Percentiles rank a stretch among this genome's conserved stretches.
These are phyloP conservation scores for Heterohyrax brucei DNA, from an alignment of 2,797 vertebrate species.

Conservation along the genomic window DNA sequence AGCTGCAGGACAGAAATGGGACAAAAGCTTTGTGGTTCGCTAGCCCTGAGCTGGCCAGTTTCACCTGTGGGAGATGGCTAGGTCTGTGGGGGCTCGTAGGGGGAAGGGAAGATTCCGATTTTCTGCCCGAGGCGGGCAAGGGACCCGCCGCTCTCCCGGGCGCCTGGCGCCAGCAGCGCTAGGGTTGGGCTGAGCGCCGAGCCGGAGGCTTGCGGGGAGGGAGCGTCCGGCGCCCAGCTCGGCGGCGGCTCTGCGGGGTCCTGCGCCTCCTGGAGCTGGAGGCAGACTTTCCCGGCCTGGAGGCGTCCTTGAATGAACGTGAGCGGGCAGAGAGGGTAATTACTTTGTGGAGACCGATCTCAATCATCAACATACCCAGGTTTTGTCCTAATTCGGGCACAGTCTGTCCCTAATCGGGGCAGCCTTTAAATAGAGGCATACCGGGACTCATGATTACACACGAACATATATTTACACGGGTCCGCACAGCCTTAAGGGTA, in stretches of 20 bases:
- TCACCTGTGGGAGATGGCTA: not conserved
- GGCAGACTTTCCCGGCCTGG: not conserved
- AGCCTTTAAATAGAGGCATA: not conserved
- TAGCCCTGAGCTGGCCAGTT: not conserved
- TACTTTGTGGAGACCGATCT: not conserved
- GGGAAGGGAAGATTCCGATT: conserved; percentile 79
- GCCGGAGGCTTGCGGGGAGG: conserved; percentile 59
- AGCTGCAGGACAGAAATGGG: not conserved
- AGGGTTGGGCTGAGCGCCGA: conserved; percentile 63
- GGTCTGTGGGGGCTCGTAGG: not conserved
- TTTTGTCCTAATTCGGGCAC: not conserved
- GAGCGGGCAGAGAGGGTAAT: not conserved
- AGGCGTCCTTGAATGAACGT: not conserved
- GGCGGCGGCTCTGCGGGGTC: conserved; percentile 22
- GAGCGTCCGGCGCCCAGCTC: conserved; percentile 56
- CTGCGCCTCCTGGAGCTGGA: not conserved
- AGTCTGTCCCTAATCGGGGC: not conserved
- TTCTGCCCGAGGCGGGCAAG: conserved; percentile 72
- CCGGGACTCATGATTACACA: not conserved
- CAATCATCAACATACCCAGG: not conserved
- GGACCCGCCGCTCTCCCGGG: conserved; percentile 56
- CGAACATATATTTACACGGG: rapidly evolving
- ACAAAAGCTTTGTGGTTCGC: not conserved
- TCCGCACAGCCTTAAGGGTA: not conserved
- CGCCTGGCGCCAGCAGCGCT: conserved; percentile 81